Evolutionary conservation across 2,113 vertebrate species (phyloP), one percentile per base, ranked within the genome.

Genomic region (Edolisoma coerulescens): DNA sequence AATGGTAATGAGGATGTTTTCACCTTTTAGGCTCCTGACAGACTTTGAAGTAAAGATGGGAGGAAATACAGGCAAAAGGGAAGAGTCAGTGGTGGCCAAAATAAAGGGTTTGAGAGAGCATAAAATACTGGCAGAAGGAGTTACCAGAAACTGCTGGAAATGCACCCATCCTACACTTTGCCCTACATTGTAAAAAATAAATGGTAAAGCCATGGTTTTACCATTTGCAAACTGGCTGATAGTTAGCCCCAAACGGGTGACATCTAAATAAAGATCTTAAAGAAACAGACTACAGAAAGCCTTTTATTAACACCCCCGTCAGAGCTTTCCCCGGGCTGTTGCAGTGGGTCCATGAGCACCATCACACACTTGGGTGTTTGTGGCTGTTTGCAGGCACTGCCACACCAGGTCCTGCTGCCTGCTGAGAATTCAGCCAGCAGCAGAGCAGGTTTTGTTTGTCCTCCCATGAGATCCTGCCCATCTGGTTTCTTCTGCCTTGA

Each of bases 1-100:
- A 95, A 89, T 95, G 79, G 54, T 96, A 95, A 97, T 94, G 76
- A 96, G 87, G 54, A 60, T 86, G 69, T 74, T 92, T 64, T 41
- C 23, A 89, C 60, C 90, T 89, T 89, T 94, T 53, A 68, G 50
- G 70, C 60, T 86, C 11, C 54, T 70, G 68, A 47, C 83, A 93
- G 64, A 70, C 52, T 83, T 89, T 71, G 53, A 90, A 87, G 54
- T 93, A 89, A 90, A 56, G 33, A 87, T 13, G 19, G 17, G 24
- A 69, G 60, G 41, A 92, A 95, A 65, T 84, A 19, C 1, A 11
- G 60, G 49, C 37, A 52, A 37, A 84, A 63, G 13, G 49, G n/a
- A 61, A 81, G 65, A 61, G 32, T 85, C 35, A 10, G n/a, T 24
- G 16, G 23, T 93, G 60, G 52, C 73, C 44, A 53, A 56, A 71